phyloP scores from a whole-genome alignment of 1,140 invertebrate species.

The Euschistus heros region DNA sequence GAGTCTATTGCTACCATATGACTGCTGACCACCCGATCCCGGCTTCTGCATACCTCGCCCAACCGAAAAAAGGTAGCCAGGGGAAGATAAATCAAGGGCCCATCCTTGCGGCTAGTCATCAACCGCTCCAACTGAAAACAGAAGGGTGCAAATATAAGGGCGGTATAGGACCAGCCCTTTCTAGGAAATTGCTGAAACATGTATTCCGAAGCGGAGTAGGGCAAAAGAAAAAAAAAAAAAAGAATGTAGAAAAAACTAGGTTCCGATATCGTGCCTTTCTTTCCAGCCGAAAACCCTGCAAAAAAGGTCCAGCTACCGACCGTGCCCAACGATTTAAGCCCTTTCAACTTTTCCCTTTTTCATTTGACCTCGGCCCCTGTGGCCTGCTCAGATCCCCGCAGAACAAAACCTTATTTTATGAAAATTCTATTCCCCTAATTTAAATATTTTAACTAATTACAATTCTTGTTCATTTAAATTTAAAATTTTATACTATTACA shows the following conservation, averaged over 20 bases:
- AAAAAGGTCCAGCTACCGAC: conserved; percentile 5
- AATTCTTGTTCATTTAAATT: too few species aligned
- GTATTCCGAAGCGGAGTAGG: conserved; percentile 4
- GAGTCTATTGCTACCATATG: too few species aligned
- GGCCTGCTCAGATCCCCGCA: not conserved
- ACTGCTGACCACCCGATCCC: too few species aligned
- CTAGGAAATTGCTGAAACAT: conserved; percentile 12
- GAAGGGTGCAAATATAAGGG: conserved; percentile 4
- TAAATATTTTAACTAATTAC: too few species aligned
- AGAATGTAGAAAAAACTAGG: conserved; percentile 2
- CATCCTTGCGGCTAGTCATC: not conserved
- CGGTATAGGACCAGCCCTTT: not conserved
- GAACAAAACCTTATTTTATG: too few species aligned
- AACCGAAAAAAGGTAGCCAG: too few species aligned
- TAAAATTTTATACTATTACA: too few species aligned
- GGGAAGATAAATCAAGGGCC: too few species aligned
- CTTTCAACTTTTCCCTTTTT: not conserved
- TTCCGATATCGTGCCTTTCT: conserved; percentile 9
- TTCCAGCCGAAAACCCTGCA: not conserved
- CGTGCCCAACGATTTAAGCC: not conserved
- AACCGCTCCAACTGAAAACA: not conserved
- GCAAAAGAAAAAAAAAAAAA: not conserved
- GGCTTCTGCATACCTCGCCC: too few species aligned
- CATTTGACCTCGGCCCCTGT: not conserved
- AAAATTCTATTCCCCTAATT: too few species aligned